Conservation (phyloP, 2,888 invertebrate species). For the Ypsolopha scabrella region DNA sequence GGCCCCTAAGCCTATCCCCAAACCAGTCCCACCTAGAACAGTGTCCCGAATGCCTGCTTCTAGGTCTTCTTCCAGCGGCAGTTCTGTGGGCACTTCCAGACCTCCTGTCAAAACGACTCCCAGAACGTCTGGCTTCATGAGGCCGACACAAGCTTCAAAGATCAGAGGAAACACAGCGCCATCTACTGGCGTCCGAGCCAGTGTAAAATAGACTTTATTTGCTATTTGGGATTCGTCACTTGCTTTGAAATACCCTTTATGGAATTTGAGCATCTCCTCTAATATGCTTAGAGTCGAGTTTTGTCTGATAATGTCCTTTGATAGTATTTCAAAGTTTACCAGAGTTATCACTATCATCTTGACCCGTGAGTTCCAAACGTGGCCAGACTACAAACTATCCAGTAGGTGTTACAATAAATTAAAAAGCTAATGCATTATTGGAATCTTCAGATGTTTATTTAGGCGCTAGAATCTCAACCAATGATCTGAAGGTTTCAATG, state of each 20-base stretch:
- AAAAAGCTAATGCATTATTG: slow-evolving; percentile 45
- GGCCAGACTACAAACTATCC: not conserved
- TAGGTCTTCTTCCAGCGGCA: slow-evolving; percentile 56
- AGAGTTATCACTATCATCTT: too few relatives aligned
- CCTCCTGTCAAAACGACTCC: slow-evolving; percentile 44
- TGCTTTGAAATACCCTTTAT: too few relatives aligned
- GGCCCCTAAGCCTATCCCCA: slow-evolving; percentile 46
- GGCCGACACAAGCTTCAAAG: slow-evolving; percentile 87
- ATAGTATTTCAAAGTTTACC: too few relatives aligned
- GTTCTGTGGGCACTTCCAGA: slow-evolving; percentile 60
- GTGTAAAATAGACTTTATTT: slow-evolving; percentile 31
- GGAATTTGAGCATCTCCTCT: too few relatives aligned
- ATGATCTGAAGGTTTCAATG: slow-evolving; percentile 63
- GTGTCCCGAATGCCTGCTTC: slow-evolving; percentile 55
- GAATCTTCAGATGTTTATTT: slow-evolving; percentile 49
- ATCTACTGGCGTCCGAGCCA: slow-evolving; percentile 36
- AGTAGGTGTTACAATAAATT: slow-evolving; percentile 11
- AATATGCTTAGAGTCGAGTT: too few relatives aligned
- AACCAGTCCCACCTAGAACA: slow-evolving; percentile 64
- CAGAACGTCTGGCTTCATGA: slow-evolving; percentile 80
- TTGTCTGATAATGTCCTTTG: too few relatives aligned
- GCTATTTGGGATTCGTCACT: too few relatives aligned
- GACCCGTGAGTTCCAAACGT: too few relatives aligned
- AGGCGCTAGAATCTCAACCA: slow-evolving; percentile 58
- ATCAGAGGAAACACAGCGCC: slow-evolving; percentile 69